Conservation (phyloP, 2,888 invertebrate genomes). For the Napeogenes inachia region DNA sequence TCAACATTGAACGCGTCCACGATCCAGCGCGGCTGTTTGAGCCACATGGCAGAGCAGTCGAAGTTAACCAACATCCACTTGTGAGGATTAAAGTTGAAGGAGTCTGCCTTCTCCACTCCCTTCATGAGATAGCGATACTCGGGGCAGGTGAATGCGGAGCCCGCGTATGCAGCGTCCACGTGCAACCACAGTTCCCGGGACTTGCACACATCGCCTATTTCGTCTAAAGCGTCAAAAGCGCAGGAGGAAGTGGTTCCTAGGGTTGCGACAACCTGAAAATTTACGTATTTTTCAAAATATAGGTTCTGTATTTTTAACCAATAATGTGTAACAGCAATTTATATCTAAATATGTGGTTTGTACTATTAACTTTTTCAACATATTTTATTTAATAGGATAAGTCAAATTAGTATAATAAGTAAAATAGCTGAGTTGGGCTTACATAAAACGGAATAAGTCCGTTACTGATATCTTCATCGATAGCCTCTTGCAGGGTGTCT, state of each 20-base stretch:
- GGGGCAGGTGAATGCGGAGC: constrained; percentile 96
- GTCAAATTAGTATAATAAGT: no score
- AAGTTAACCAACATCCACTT: constrained; percentile 99
- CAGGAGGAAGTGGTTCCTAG: constrained; percentile 98
- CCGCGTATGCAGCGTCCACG: constrained; percentile 98
- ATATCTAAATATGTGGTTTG: no score
- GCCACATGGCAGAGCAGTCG: constrained; percentile 99
- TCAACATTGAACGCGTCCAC: constrained; percentile 98
- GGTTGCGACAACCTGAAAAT: constrained; percentile 85
- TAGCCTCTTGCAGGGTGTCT: constrained; percentile 84
- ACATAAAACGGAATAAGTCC: constrained; percentile 98
- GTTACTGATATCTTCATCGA: constrained; percentile 88
- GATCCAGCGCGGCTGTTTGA: constrained; percentile 91
- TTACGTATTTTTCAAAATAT: no score
- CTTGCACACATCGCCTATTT: constrained; percentile 93
- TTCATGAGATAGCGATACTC: constrained; percentile 95
- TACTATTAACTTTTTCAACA: no score
- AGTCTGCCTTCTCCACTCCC: constrained; percentile 92
- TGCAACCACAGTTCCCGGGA: constrained; percentile 92
- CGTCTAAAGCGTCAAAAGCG: constrained; percentile 92
- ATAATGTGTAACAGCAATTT: no score
- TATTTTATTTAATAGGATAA: no score
- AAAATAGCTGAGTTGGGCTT: constrained; percentile 53
- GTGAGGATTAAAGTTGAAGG: constrained; percentile 99
- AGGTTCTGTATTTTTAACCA: no score